Evolutionary conservation across 2,113 vertebrate genomes (phyloP), one percentile per base, ranked within the genome.

Genomic region (Propithecus coquereli): DNA sequence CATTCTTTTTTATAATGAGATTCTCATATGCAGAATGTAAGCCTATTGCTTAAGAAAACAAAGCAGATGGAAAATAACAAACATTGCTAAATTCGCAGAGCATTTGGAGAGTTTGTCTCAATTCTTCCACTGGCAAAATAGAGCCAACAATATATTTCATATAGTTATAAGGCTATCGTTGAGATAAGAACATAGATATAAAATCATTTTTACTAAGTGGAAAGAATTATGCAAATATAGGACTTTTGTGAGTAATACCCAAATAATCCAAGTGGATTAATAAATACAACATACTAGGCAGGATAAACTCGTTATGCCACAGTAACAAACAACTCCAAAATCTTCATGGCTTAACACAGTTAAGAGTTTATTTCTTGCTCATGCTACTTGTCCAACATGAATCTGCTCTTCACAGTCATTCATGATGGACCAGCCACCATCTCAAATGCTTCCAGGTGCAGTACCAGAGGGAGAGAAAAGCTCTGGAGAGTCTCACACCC

Each of bases 231-330:
- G 73, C 43, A 79, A 86, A 90, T 61, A 65, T 1, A 85, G 10
- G 25, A 77, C 52, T 81, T 82, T 71, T 68, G 47, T 90, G 37
- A 87, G 52, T 1, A 32, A 82, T 23, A 68, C 50, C n/a, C 66
- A 93, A 92, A 87, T 83, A 92, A 94, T 88, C 47, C 77, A 84
- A 96, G 79, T 45, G 14, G 40, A 83, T 94, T 81, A n/a, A 34
- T 34, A 91, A 92, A 84, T 66, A 43, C 45, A 92, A 30, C 22
- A 6, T 37, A 27, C 17, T 45, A 54, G 30, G 8, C 8, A 77
- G 40, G 32, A 82, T 71, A 71, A 88, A 47, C 71, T 79, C 2
- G 11, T 50, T 43, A 43, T 74, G 32, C 47, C 40, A 37, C 6
- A 43, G 30, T 16, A 73, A 65, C 18, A 27, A 47, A 27, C 43